Conservation (phyloP, 2,797 vertebrate species). For the Megalops cyprinoides region DNA sequence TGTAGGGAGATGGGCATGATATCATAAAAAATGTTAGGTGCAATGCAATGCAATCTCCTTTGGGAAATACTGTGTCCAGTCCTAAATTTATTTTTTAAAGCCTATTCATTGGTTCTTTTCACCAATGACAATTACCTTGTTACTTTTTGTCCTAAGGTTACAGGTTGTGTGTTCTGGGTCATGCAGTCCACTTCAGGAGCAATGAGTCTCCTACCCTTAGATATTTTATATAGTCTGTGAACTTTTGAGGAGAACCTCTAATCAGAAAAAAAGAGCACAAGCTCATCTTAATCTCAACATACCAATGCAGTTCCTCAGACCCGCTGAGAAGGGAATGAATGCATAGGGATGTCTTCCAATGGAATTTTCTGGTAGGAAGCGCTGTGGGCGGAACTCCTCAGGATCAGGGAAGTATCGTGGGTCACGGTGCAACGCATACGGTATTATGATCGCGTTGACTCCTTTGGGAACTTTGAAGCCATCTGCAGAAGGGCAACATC, state of each 20-base stretch:
- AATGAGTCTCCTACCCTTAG: too few relatives aligned
- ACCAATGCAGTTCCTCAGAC: conserved; percentile 85
- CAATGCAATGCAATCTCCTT: conserved; percentile 30
- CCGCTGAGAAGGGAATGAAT: conserved; percentile 84
- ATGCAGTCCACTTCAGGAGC: too few relatives aligned
- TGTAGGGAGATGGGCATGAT: conserved; percentile 15
- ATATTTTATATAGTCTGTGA: too few relatives aligned
- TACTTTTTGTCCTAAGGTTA: background rate
- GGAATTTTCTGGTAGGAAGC: conserved; percentile 77
- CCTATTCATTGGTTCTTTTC: background rate
- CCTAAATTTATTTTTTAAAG: background rate
- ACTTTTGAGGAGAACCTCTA: background rate
- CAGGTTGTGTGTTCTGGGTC: background rate
- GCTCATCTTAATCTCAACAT: conserved; percentile 44
- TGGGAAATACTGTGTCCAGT: background rate
- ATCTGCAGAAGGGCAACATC: conserved; percentile 54
- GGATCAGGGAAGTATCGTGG: conserved; percentile 76
- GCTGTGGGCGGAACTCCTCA: conserved; percentile 78
- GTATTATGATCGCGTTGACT: conserved; percentile 62
- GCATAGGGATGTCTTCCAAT: conserved; percentile 74
- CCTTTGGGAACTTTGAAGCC: conserved; percentile 73
- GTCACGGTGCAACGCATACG: conserved; percentile 79
- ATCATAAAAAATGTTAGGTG: conserved; percentile 40
- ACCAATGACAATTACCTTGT: conserved; percentile 5
- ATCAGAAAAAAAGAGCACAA: background rate